phyloP scores from a whole-genome alignment of 2,888 invertebrate species.

The Coenonympha glycerion region DNA sequence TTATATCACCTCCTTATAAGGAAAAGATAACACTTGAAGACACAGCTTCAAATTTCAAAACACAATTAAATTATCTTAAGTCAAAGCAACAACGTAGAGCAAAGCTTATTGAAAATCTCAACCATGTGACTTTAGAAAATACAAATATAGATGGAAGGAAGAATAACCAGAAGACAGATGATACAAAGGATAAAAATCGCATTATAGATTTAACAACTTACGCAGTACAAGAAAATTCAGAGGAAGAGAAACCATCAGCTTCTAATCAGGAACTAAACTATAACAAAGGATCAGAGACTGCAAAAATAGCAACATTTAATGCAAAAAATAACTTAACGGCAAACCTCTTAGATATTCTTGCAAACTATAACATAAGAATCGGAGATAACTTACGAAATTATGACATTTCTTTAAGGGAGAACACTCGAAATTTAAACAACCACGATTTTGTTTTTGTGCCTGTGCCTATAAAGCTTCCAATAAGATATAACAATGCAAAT shows the following conservation, averaged over 20 bases:
- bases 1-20: conserved; percentile 2
- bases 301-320: neutral
- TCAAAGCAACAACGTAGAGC: conserved; percentile 3
- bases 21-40: neutral
- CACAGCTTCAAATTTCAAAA: neutral
- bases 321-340: conserved; percentile 24
- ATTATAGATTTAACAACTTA: conserved; percentile 27
- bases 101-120: conserved; percentile 8
- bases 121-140: neutral
- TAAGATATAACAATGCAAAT: conserved; percentile 71
- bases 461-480: conserved; percentile 32
- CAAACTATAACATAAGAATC: conserved; percentile 51
- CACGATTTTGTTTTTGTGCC: conserved; percentile 28
- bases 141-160: neutral
- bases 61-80: neutral
- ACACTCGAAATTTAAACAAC: conserved; percentile 29
- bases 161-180: neutral
- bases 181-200: neutral
- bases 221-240: conserved; percentile 40
- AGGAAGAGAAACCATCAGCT: conserved; percentile 1
- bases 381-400: conserved; percentile 53
- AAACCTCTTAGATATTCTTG: conserved; percentile 39
- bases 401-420: conserved; percentile 40
- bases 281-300: neutral
- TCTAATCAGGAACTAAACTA: conserved; percentile 20